phyloP scores from a whole-genome alignment of 2,888 invertebrate genomes.

The Encarsia formosa region DNA sequence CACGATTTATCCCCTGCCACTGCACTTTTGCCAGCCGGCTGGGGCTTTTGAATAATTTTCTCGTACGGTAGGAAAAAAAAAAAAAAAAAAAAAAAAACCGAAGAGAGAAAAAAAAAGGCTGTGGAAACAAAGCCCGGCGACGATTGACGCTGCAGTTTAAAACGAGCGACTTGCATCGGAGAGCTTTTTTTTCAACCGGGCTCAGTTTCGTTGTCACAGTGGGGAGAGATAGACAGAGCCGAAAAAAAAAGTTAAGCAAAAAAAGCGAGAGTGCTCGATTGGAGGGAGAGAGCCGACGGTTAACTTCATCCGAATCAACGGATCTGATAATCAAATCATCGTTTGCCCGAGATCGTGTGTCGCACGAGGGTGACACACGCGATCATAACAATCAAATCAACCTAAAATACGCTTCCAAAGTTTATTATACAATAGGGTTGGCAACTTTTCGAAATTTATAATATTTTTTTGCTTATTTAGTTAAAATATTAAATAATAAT shows the following conservation, averaged over 20 bases:
- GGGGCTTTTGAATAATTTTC: constrained; percentile 40
- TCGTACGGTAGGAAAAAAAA: too few species aligned
- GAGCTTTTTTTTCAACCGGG: constrained; percentile 9
- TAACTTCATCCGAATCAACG: constrained; percentile 9
- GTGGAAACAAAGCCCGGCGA: constrained; percentile 14
- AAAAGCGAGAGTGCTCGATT: constrained; percentile 5
- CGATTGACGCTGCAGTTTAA: constrained; percentile 11
- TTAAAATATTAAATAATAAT: too few species aligned
- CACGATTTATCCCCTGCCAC: constrained; percentile 29
- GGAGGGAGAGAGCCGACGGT: constrained; percentile 12
- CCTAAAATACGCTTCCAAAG: too few species aligned
- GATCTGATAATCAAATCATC: constrained; percentile 24
- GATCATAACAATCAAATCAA: too few species aligned
- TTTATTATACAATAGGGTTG: too few species aligned
- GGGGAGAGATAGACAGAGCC: too few species aligned
- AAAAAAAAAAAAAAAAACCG: too few species aligned
- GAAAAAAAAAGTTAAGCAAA: constrained; percentile 5
- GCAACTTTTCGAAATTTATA: too few species aligned
- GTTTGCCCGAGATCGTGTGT: constrained; percentile 5
- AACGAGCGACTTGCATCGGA: constrained; percentile 2
- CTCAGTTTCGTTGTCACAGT: background rate
- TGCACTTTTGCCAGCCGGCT: constrained; percentile 45
- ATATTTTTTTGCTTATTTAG: too few species aligned
- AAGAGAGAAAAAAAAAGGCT: constrained; percentile 8
- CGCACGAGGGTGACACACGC: background rate